These are phyloP conservation scores for Manacus vitellinus DNA, from an alignment of 2,113 vertebrate genomes.

Conservation along the genomic window DNA sequence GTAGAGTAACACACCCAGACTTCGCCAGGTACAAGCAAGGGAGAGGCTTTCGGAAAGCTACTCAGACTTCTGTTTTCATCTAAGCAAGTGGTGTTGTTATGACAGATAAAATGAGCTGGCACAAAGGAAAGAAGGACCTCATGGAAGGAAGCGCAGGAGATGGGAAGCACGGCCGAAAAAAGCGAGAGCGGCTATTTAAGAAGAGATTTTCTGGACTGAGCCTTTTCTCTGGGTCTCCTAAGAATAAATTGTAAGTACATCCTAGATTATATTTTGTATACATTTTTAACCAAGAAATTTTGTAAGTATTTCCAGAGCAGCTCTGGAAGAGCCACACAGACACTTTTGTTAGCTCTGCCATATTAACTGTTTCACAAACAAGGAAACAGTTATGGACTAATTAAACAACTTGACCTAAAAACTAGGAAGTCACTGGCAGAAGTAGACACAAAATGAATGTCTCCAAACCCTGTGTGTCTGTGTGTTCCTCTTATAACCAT, in stretches of 20 bases:
- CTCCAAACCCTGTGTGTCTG: not conserved
- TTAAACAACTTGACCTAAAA: not conserved
- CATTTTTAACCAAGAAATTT: not conserved
- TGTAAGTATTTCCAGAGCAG: not conserved
- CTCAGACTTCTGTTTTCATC: not conserved
- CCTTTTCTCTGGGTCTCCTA: slow-evolving; percentile 60
- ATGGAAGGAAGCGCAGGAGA: not conserved
- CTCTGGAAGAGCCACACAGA: not conserved
- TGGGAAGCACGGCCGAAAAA: slow-evolving; percentile 46
- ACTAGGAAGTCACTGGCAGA: not conserved
- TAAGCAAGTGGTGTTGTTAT: not conserved
- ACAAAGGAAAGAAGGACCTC: slow-evolving; percentile 37
- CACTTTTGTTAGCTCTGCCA: not conserved
- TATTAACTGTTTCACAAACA: not conserved
- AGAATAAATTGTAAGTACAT: slow-evolving; percentile 57
- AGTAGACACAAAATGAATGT: not conserved
- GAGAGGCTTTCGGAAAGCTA: not conserved
- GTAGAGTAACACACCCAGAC: not conserved
- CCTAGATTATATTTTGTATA: not conserved
- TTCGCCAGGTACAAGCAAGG: not conserved
- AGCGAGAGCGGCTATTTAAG: slow-evolving; percentile 47
- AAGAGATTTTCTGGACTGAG: slow-evolving; percentile 58
- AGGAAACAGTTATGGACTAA: not conserved
- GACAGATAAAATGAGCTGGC: slow-evolving; percentile 58
- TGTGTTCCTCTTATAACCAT: not conserved